These are phyloP conservation scores for Coendou prehensilis DNA, from an alignment of 2,797 vertebrate species.

Conservation along the genomic window DNA sequence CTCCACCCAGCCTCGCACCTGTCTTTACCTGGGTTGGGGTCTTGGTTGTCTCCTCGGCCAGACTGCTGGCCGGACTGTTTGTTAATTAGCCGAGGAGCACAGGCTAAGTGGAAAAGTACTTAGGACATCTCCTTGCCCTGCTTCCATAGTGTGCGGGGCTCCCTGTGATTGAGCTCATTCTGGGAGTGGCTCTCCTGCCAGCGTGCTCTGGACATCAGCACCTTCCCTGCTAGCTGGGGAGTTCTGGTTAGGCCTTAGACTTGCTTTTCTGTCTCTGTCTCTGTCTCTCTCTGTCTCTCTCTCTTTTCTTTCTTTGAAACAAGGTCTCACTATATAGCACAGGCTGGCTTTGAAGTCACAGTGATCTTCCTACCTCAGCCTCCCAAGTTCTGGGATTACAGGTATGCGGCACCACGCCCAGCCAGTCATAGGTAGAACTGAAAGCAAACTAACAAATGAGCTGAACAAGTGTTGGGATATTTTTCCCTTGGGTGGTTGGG, in stretches of 20 bases:
- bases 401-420: background rate
- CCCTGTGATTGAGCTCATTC: conserved; percentile 77
- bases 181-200: conserved; percentile 68
- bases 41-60: conserved; percentile 74
- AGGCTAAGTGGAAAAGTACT: conserved; percentile 82
- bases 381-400: background rate
- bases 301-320: too few species aligned
- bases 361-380: background rate
- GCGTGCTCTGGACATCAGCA: conserved; percentile 44
- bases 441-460: conserved; percentile 20
- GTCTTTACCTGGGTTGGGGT: conserved; percentile 68
- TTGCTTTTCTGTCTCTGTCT: background rate
- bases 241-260: conserved; percentile 56
- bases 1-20: conserved; percentile 69
- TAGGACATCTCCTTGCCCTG: conserved; percentile 71
- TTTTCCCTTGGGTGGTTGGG: background rate
- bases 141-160: conserved; percentile 73
- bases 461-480: background rate
- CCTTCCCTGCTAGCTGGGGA: conserved; percentile 63
- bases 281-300: too few species aligned
- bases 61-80: conserved; percentile 72
- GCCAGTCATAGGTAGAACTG: conserved; percentile 11
- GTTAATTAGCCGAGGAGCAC: conserved; percentile 81
- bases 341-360: background rate
- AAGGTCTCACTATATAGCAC: background rate